phyloP scores from a whole-genome alignment of 2,888 invertebrate genomes.

The Polylopha cassiicola region DNA sequence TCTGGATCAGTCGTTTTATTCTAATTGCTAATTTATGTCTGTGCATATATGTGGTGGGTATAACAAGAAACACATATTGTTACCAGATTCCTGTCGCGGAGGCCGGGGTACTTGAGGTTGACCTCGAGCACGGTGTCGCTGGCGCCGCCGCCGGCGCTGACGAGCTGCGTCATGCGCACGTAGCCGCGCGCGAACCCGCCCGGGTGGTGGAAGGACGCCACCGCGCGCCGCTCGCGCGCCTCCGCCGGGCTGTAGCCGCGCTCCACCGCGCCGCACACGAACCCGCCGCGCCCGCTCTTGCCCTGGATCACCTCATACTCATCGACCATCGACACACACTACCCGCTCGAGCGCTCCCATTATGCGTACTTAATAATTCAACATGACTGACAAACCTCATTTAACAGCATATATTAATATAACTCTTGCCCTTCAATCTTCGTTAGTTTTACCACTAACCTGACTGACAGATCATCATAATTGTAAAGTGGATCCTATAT shows the following conservation, averaged over 20 bases:
- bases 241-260: slow-evolving; percentile 92
- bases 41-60: background rate
- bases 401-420: no score
- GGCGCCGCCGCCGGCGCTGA: slow-evolving; percentile 90
- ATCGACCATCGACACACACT: no score
- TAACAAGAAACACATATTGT: slow-evolving; percentile 7
- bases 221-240: slow-evolving; percentile 89
- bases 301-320: slow-evolving; percentile 39
- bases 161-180: slow-evolving; percentile 90
- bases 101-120: slow-evolving; percentile 91
- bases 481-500: no score
- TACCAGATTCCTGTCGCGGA: slow-evolving; percentile 88
- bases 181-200: slow-evolving; percentile 90
- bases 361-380: no score
- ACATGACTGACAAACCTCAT: no score
- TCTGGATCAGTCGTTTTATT: no score
- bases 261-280: slow-evolving; percentile 86
- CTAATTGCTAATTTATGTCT: no score
- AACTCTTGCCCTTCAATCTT: no score
- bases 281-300: slow-evolving; percentile 41
- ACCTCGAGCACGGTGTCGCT: slow-evolving; percentile 95
- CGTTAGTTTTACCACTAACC: no score
- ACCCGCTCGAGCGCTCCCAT: no score
- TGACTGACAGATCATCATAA: no score
- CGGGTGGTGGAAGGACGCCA: slow-evolving; percentile 95